phyloP scores from a whole-genome alignment of 2,888 invertebrate genomes.

The Bombylius major region DNA sequence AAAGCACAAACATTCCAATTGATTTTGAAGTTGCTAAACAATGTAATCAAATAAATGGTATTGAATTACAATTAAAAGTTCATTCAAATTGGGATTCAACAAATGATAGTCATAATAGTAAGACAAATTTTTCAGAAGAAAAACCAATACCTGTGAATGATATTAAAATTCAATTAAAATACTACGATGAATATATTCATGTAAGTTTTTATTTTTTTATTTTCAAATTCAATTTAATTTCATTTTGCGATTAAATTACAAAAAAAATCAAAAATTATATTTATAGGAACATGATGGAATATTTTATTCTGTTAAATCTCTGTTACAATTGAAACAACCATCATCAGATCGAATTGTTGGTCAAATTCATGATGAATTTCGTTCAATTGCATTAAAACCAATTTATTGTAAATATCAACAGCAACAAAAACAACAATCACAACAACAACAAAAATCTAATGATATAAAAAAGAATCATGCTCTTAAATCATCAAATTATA shows the following conservation, averaged over 20 bases:
- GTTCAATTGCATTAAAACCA: conserved; percentile 33
- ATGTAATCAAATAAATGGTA: conserved; percentile 9
- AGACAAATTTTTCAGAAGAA: conserved; percentile 9
- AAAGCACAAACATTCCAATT: conserved; percentile 1
- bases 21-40: conserved; percentile 12
- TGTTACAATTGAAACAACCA: conserved; percentile 5
- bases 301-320: conserved; percentile 7
- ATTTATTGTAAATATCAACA: conserved; percentile 26
- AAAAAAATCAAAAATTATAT: too few relatives aligned
- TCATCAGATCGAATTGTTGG: background rate
- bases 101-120: background rate
- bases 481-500: conserved; percentile 43
- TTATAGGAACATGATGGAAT: conserved; percentile 5
- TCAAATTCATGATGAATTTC: conserved; percentile 25
- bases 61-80: conserved; percentile 3
- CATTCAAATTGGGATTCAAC: conserved; percentile 9
- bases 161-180: conserved; percentile 6
- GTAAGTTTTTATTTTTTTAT: conserved; percentile 2
- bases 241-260: background rate
- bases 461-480: conserved; percentile 12
- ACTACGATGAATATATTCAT: background rate
- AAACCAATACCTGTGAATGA: conserved; percentile 12
- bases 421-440: too few relatives aligned
- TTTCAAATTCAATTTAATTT: background rate
- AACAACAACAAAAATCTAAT: background rate